phyloP scores from a whole-genome alignment of 2,113 vertebrate genomes.

The Petaurus breviceps region DNA sequence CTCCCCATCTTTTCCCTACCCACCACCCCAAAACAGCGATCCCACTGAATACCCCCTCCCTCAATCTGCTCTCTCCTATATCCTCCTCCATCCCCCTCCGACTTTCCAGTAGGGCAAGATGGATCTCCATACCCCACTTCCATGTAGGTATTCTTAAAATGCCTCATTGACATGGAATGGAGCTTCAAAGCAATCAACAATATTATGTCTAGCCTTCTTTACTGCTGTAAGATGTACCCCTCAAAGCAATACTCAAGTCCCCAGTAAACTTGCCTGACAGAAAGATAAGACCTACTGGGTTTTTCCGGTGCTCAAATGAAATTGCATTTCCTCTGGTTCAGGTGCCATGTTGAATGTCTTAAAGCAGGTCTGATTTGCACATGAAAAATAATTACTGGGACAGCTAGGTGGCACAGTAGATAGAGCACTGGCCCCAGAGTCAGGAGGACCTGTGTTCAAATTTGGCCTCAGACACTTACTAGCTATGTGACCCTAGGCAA shows the following conservation, averaged over 20 bases:
- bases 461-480: background rate
- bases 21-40: no score
- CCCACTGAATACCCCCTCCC: no score
- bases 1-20: no score
- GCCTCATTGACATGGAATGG: background rate
- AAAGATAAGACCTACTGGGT: background rate
- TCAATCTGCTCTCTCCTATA: no score
- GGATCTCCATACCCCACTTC: no score
- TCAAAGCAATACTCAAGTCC: background rate
- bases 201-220: background rate
- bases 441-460: background rate
- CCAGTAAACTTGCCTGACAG: background rate
- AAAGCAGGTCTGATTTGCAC: background rate
- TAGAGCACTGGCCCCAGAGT: background rate
- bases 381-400: background rate
- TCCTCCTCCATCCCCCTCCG: no score
- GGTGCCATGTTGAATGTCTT: background rate
- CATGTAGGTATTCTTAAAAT: background rate
- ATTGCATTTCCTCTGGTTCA: constrained; percentile 8
- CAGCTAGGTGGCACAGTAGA: background rate
- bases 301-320: constrained; percentile 1
- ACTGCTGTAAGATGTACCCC: background rate
- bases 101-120: no score
- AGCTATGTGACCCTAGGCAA: background rate
- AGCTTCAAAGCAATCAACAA: background rate